Base-by-base conservation (phyloP, 92 coral and sea anemone species). In the Zoanthus sansibaricus region DNA sequence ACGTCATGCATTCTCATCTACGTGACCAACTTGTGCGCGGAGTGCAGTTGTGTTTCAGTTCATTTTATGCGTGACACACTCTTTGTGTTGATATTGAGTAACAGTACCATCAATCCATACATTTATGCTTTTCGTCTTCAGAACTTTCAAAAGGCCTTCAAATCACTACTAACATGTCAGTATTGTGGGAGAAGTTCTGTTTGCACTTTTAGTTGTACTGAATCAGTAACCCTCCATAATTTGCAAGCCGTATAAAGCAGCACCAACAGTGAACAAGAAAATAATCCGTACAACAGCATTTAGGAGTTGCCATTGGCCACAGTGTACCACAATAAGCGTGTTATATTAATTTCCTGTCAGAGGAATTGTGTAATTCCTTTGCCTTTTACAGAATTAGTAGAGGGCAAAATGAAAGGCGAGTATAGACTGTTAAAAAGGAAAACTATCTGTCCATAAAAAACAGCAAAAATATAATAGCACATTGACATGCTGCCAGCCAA, bases 21-120 rank as follows among this genome's bases (percentile, higher is more conserved):
- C 91, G 92, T 95, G 82, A 94, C 94, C 59, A 96, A 96, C 48
- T 86, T 96, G 47, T 96, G 98, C 45, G 89, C 72, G 46, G 51
- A 86, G 69, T 96, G 98, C 87, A 92, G 94, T 71, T 96, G 98
- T 86, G 87, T 70, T 12, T 79, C 87, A 20, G 92, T 96, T 11
- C 98, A 96, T 86, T 91, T 94, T 94, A 94, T 93, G 64, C 91
- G 98, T 31, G 98, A 96, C 82, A 75, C 86, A 33, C 96, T 91
- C 67, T 96, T 94, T 83, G 88, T 96, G 25, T 79, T 96, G 67
- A 89, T 96, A 58, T 89, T 92, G 67, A 90, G 95, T 55, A 96
- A 96, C 77, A 94, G 98, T 17, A 88, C 96, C 54, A 91, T 96
- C 86, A 93, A 96, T 83, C 97, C 97, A 44, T 96, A 94, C 88